phyloP scores from a whole-genome alignment of 1,140 invertebrate species.

The Drosophila parabipectinata region DNA sequence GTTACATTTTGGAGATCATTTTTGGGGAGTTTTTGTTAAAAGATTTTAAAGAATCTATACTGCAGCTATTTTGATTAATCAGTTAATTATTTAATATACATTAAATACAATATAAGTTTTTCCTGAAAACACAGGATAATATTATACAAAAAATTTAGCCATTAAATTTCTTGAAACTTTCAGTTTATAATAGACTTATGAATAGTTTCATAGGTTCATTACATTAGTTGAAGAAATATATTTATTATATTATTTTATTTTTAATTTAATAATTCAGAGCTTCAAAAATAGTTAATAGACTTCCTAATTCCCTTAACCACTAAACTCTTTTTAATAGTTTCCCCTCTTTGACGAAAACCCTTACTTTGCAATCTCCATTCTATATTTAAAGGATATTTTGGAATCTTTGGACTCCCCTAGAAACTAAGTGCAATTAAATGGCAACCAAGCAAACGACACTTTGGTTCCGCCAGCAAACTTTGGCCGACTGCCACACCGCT shows the following conservation, averaged over 20 bases:
- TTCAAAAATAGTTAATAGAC: not conserved
- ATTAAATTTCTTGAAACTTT: no score
- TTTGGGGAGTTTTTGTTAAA: not conserved
- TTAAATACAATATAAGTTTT: no score
- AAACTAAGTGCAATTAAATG: slow-evolving; percentile 47
- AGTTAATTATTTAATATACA: no score
- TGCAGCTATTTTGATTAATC: no score
- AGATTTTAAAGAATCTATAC: not conserved
- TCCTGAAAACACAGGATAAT: no score
- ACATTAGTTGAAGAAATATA: not conserved
- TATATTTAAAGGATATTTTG: slow-evolving; percentile 6
- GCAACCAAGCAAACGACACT: slow-evolving; percentile 52
- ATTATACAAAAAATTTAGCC: no score
- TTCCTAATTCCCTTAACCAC: no score
- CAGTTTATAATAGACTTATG: no score
- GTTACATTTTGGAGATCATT: not conserved
- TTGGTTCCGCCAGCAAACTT: slow-evolving; percentile 44
- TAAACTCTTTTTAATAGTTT: not conserved
- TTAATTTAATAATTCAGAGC: not conserved
- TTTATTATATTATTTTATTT: not conserved
- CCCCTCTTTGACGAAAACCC: not conserved
- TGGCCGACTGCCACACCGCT: slow-evolving; percentile 1
- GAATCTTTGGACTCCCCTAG: not conserved
- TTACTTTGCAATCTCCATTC: slow-evolving; percentile 3
- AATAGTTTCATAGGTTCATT: no score